Conservation (phyloP, 2,888 invertebrate species). For the Lapara coniferarum region DNA sequence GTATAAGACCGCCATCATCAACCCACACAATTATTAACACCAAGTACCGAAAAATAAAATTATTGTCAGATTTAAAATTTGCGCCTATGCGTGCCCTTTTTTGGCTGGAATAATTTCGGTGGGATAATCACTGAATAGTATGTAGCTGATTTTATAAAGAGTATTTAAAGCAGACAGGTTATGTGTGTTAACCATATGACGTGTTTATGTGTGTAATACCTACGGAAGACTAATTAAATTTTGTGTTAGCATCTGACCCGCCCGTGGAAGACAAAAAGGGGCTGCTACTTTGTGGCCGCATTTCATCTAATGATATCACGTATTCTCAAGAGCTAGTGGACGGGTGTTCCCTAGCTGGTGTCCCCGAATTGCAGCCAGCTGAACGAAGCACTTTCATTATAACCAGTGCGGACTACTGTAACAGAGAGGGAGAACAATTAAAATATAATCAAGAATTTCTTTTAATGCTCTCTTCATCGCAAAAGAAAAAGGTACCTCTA, state of each 20-base stretch:
- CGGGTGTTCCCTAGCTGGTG: conserved; percentile 61
- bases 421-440: conserved; percentile 64
- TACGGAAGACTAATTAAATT: conserved; percentile 20
- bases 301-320: conserved; percentile 66
- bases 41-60: no score
- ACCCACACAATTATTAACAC: no score
- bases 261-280: conserved; percentile 60
- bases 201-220: no score
- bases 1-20: no score
- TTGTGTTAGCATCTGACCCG: conserved; percentile 56
- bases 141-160: no score
- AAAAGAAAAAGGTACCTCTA: conserved; percentile 55
- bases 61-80: no score
- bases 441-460: conserved; percentile 77
- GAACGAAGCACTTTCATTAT: conserved; percentile 65
- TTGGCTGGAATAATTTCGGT: no score
- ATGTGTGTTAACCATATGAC: no score
- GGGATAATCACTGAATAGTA: no score
- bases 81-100: no score
- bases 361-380: conserved; percentile 50
- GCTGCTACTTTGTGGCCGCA: conserved; percentile 66
- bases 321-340: conserved; percentile 72
- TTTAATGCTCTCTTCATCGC: conserved; percentile 63
- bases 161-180: no score
- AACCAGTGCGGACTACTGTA: conserved; percentile 72